Conservation (phyloP, 2,113 vertebrate genomes). For the Setophaga petechia region DNA sequence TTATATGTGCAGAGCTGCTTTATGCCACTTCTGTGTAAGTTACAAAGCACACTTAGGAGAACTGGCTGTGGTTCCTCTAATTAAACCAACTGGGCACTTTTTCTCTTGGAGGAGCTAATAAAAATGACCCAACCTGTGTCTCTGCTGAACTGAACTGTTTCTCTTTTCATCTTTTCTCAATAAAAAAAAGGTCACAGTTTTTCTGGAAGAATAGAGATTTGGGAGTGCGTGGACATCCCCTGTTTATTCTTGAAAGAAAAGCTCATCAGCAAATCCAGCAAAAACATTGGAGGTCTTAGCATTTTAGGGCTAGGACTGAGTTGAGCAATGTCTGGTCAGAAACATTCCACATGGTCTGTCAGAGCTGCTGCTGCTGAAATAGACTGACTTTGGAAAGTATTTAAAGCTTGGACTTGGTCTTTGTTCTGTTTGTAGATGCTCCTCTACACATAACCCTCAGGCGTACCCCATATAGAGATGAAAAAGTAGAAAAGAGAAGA, state of each 20-base stretch:
- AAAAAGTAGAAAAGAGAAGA: slow-evolving; percentile 75
- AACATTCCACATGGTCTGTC: fast-evolving
- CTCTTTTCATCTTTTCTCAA: not conserved
- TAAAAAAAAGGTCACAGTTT: not conserved
- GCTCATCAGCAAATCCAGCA: not conserved
- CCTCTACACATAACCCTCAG: slow-evolving; percentile 71
- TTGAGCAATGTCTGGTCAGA: not conserved
- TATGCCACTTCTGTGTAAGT: not conserved
- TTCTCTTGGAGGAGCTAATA: not conserved
- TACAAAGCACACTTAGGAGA: not conserved
- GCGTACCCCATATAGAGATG: slow-evolving; percentile 63
- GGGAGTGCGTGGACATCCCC: not conserved
- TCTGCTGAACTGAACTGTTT: not conserved
- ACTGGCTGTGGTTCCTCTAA: not conserved
- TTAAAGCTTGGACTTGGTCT: slow-evolving; percentile 45
- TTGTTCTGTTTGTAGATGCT: slow-evolving; percentile 65
- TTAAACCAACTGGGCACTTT: not conserved
- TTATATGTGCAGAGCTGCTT: not conserved
- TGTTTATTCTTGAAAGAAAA: not conserved
- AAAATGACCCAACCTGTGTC: not conserved
- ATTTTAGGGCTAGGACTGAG: not conserved
- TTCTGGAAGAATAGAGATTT: not conserved
- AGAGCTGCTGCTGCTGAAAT: not conserved
- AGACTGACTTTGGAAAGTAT: not conserved
- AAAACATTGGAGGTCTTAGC: not conserved